Evolutionary conservation across 2,113 vertebrate genomes (phyloP).

Genomic region (Phyllostomus hastatus): DNA sequence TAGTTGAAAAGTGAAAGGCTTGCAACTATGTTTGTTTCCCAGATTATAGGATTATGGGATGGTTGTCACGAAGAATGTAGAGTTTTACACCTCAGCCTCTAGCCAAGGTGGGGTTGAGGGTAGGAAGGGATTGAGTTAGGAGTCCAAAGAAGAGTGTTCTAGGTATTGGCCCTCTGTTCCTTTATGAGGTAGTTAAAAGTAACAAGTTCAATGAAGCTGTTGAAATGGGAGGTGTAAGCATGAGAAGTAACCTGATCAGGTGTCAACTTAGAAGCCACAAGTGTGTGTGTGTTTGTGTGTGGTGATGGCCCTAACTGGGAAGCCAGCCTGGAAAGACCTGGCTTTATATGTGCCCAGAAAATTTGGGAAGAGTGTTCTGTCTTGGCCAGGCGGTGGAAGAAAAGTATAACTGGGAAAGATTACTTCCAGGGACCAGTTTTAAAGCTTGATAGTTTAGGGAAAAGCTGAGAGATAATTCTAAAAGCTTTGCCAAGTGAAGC

Average conservation of each 20-base stretch:
- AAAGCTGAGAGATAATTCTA: background rate
- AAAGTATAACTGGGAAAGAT: background rate
- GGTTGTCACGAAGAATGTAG: background rate
- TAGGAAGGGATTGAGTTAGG: background rate
- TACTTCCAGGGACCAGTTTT: background rate
- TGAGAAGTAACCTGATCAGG: background rate
- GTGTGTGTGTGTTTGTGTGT: background rate
- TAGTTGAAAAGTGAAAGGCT: background rate
- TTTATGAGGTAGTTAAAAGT: background rate
- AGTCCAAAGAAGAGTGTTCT: background rate
- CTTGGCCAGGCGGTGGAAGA: slow-evolving; percentile 7
- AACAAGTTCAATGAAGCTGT: background rate
- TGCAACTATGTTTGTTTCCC: background rate
- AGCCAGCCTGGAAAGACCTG: slow-evolving; percentile 11
- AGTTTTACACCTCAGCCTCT: background rate
- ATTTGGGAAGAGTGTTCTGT: background rate
- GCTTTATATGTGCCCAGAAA: background rate
- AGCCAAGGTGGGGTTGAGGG: background rate
- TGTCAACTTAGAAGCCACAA: background rate
- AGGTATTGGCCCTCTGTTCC: background rate
- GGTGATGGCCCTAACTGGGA: background rate
- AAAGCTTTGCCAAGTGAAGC: background rate
- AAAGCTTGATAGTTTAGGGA: background rate
- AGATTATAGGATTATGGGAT: background rate
- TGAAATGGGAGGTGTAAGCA: background rate